Percentiles rank a stretch among this genome's conserved stretches.
Evolutionary conservation across 2,888 invertebrate species (phyloP).

Genomic region (Pseudeuparius sepicola): DNA sequence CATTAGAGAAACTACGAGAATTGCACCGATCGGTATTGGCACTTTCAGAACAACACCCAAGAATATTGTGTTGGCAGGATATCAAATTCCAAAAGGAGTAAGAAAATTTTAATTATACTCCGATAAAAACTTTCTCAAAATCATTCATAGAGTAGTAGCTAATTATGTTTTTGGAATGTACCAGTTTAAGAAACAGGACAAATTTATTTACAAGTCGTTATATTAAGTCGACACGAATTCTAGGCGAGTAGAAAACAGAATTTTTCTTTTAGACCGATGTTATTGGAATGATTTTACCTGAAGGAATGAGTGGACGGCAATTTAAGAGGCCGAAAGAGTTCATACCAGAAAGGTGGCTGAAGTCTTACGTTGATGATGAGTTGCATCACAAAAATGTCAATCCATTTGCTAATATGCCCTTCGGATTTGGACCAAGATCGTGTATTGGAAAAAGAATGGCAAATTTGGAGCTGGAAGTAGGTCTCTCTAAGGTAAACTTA

Average conservation of each 20-base stretch:
- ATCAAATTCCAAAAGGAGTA: slow-evolving; percentile 37
- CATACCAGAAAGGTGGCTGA: slow-evolving; percentile 31
- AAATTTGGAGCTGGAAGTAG: slow-evolving; percentile 45
- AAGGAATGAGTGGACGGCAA: slow-evolving; percentile 16
- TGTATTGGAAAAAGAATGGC: slow-evolving; percentile 64
- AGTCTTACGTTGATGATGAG: slow-evolving; percentile 22
- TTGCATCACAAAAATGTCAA: slow-evolving; percentile 32
- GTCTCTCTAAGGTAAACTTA: slow-evolving; percentile 28
- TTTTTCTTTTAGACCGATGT: slow-evolving; percentile 23
- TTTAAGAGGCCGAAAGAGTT: slow-evolving; percentile 26
- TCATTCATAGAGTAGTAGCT: no score
- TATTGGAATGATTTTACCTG: slow-evolving; percentile 13
- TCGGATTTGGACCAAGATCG: slow-evolving; percentile 57
- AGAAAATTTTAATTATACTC: no score
- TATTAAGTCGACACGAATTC: no score
- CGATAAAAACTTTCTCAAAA: no score
- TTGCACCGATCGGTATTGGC: slow-evolving; percentile 29
- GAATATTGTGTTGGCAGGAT: slow-evolving; percentile 35
- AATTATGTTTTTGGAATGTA: no score
- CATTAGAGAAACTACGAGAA: slow-evolving; percentile 50
- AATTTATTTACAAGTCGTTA: no score
- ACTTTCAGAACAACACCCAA: slow-evolving; percentile 27
- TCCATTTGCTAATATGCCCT: slow-evolving; percentile 54
- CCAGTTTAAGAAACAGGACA: no score
- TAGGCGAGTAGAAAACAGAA: no score